Evolutionary conservation across 2,797 vertebrate genomes (phyloP).

Genomic region (Scleropages formosus): DNA sequence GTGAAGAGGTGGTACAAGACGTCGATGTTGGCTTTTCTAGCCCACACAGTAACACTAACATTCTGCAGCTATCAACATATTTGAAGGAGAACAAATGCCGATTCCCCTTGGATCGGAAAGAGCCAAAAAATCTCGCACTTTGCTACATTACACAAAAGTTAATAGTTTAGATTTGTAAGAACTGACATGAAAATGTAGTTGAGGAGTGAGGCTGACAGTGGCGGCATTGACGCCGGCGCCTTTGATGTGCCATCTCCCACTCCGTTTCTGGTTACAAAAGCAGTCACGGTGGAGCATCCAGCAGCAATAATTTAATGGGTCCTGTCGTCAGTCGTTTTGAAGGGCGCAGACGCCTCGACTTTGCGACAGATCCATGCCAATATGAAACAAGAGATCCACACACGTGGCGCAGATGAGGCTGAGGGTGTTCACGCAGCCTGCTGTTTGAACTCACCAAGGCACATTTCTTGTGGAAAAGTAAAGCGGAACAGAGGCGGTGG

Average conservation of each 20-base stretch:
- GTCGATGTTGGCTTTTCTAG: background rate
- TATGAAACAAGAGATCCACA: background rate
- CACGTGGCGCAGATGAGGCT: background rate
- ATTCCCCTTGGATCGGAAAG: background rate
- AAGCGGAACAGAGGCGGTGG: background rate
- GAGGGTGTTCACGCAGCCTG: background rate
- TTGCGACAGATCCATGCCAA: background rate
- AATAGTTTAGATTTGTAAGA: constrained; percentile 26
- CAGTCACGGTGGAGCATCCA: background rate
- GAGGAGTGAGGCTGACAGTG: background rate
- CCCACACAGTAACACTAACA: background rate
- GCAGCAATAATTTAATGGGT: constrained; percentile 9
- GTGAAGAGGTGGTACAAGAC: no score
- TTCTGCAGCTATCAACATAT: background rate
- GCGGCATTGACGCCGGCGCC: background rate
- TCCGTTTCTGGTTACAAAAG: background rate
- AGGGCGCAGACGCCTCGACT: background rate
- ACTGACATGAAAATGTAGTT: constrained; percentile 16
- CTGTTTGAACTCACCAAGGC: background rate
- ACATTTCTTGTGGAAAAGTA: background rate
- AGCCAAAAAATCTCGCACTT: constrained; percentile 22
- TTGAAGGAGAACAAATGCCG: constrained; percentile 13
- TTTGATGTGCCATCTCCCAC: constrained; percentile 6
- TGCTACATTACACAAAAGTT: constrained; percentile 15
- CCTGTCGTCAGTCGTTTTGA: constrained; percentile 16